Base-by-base conservation (phyloP, 2,113 vertebrate genomes). In the Meleagris gallopavo region DNA sequence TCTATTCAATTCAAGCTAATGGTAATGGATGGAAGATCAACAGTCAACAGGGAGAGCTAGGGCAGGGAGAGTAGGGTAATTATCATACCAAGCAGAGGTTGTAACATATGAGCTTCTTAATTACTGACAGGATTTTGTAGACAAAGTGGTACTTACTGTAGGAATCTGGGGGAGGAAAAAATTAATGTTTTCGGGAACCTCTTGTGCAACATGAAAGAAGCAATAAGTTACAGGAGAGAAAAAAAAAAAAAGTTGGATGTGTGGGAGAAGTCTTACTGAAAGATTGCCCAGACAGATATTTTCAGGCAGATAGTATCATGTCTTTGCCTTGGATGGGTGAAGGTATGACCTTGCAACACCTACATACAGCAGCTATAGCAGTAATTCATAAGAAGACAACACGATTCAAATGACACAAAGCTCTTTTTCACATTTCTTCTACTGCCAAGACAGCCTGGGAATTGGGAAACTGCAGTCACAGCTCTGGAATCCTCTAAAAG, bases 51-150 rank as follows among this genome's bases (percentile, higher is more conserved):
- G 41, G 55, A 96, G 46, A 83, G 83, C 55, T 90, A 74, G 70
- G n/a, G n/a, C n/a, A n/a, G n/a, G n/a, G n/a, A n/a, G 45, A 88
- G 67, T 25, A 70, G 67, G 79, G 24, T 83, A 91, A 90, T 96
- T 80, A 80, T 58, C 80, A 66, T 88, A 86, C 79, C 43, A 74
- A 55, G 50, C 69, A 76, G 32, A 89, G 70, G 58, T 13, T 91
- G 50, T 67, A 83, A 67, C 18, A 36, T 50, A 71, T 46, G 65
- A 88, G 22, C 67, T 83, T 80, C 83, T 83, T 80, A 93, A 93
- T 94, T 94, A 88, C 50, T 64, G 58, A 25, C 64, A 80, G 41
- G 54, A 83, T 83, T 94, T 91, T 70, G 30, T 38, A 88, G 60
- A 74, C 19, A 20, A 66, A 24, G 13, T 80, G 29, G 32, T 66